phyloP scores from a whole-genome alignment of 1,140 invertebrate genomes.

The Panagrolaimus sp. region DNA sequence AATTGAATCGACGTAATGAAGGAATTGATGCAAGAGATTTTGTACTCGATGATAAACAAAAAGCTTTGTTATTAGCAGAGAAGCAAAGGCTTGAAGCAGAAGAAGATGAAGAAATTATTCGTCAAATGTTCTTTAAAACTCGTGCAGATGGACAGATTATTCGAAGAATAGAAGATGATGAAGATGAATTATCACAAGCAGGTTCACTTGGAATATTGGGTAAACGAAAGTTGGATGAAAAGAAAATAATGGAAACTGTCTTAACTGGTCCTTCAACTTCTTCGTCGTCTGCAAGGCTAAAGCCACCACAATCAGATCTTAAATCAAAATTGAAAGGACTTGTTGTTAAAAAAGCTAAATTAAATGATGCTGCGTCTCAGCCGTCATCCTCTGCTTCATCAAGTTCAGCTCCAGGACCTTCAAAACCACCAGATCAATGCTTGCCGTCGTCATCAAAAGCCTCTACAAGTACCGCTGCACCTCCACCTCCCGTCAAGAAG shows the following conservation, averaged over 20 bases:
- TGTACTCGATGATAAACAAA: conserved; percentile 27
- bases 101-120: conserved; percentile 48
- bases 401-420: neutral
- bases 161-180: conserved; percentile 31
- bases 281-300: neutral
- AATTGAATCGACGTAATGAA: conserved; percentile 78
- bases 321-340: neutral
- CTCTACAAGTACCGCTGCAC: too few species aligned
- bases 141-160: conserved; percentile 20
- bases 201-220: neutral
- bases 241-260: neutral
- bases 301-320: neutral
- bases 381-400: too few species aligned
- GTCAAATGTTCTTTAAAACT: conserved; percentile 32
- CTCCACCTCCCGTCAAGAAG: too few species aligned
- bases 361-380: neutral
- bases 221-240: neutral
- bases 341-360: neutral
- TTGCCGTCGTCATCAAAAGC: too few species aligned
- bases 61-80: conserved; percentile 37
- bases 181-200: conserved; percentile 16
- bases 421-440: neutral
- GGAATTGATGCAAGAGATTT: conserved; percentile 38
- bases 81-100: conserved; percentile 37
- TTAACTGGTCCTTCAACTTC: neutral